Base-by-base conservation (phyloP, 2,888 invertebrate genomes). In the Limnephilus marmoratus region DNA sequence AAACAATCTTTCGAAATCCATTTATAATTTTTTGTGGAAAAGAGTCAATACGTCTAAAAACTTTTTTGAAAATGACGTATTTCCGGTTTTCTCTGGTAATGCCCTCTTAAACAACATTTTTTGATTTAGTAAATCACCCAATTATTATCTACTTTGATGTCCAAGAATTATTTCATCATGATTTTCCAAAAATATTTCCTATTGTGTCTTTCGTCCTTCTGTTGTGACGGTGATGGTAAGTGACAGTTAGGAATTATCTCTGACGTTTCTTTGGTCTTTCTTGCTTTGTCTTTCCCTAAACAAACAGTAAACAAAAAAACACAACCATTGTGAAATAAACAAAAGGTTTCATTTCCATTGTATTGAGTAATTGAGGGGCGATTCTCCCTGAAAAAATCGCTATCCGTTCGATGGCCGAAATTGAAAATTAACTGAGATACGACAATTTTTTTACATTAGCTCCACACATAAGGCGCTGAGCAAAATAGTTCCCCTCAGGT, bases 321-420 rank as follows among this genome's bases (percentile, higher is more conserved):
- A 34, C 83, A 68, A 41, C 83, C 83, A 34, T 83, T 83, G 83
- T 83, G 83, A 24, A 34, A 83, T 83, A 83, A 34, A 83, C 83
- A 83, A 83, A 37, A 41, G 83, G 83, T 83, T 34, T 41, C 83
- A 34, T 31, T 83, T 24, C 24, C 34, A 83, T 83, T 83, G 83
- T 83, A 83, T 83, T 41, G 83, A 83, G 83, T 83, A 41, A 68
- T 68, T 68, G 68, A 24, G 68, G 9, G 68, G 68, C 68, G 68
- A 68, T 68, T 68, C 68, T 68, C 7, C 2, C 5, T 68, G 24
- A 68, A 68, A 68, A 68, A 2, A 24, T 68, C 68, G 68, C 68
- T 68, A 24, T 24, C 68, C 2, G 24, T 68, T 24, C 1, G 68
- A 24, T 68, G n/a, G 68, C 24, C 68, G n/a, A 68, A 68, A 68